Conservation (phyloP, 1,140 invertebrate species). For the Tetragonula clypearis region DNA sequence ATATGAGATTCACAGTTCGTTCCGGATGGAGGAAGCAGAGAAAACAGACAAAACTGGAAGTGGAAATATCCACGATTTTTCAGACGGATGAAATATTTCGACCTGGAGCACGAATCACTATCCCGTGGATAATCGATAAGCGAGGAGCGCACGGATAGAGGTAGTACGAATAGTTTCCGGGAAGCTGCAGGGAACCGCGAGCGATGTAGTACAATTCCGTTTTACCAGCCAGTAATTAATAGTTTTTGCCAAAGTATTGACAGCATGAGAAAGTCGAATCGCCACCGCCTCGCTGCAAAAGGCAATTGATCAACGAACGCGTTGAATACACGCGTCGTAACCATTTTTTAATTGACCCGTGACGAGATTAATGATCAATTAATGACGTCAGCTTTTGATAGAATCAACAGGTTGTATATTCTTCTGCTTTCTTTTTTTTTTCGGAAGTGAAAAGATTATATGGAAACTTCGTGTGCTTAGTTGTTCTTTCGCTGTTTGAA, state of each 20-base stretch:
- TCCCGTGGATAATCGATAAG: conserved; percentile 16
- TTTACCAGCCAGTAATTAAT: conserved; percentile 23
- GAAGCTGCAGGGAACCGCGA: conserved; percentile 8
- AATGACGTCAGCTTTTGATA: not conserved
- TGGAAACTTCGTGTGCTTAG: too few relatives aligned
- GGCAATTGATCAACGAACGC: not conserved
- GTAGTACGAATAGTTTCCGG: conserved; percentile 18
- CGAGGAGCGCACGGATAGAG: not conserved
- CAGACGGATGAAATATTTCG: too few relatives aligned
- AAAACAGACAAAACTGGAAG: not conserved
- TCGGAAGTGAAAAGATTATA: too few relatives aligned
- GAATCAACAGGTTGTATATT: not conserved
- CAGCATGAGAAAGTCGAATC: not conserved
- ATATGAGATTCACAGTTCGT: too few relatives aligned
- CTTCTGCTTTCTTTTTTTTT: not conserved
- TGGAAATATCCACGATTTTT: not conserved
- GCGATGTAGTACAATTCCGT: conserved; percentile 28
- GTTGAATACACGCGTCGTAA: not conserved
- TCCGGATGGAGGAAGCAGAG: too few relatives aligned
- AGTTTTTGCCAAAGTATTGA: conserved; percentile 24
- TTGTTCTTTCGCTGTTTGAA: too few relatives aligned
- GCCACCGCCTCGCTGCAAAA: too few relatives aligned
- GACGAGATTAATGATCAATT: not conserved
- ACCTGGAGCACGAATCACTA: too few relatives aligned
- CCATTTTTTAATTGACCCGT: not conserved